Base-by-base conservation (phyloP, 2,888 invertebrate species). In the Melinaea marsaeus region DNA sequence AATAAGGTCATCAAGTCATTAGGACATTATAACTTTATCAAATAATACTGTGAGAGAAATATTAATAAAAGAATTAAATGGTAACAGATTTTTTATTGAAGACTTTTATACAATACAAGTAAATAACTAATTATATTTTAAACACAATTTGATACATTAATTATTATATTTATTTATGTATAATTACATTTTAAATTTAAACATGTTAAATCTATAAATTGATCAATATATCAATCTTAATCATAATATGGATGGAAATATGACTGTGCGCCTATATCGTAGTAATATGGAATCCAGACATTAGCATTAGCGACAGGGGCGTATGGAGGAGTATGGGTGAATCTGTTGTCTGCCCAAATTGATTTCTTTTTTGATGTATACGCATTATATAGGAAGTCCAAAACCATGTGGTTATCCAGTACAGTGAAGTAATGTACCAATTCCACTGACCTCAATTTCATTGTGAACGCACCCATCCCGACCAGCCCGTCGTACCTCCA, bases 21-120 rank as follows among this genome's bases (percentile, higher is more conserved):
- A 85, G 83, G 84, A 83, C 85, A 71, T 66, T 83, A 84, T 47
- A 83, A 83, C 85, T 71, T 66, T 83, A 84, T 47, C 9, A 47
- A 22, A 22, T 48, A 13, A 48, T n/a, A n/a, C 11, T 11, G 46
- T 11, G n/a, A 13, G 22, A 22, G 22, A 22, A 22, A 22, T 22
- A 22, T 22, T 22, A 22, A 22, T 22, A 22, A 22, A 22, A 22
- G 22, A 22, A 22, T 22, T 22, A 22, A 22, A 22, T 22, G 22
- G 22, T 22, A 22, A 22, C 22, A 22, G 22, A 22, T 22, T 22
- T 22, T 22, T 22, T 22, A 22, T 22, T 22, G 22, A 22, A 22
- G 22, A 22, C 22, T 22, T 22, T 22, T 22, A 22, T 22, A 22
- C 22, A 22, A 22, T 22, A 22, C 22, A 22, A 22, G 22, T 22